Percentiles rank a stretch among this genome's conserved stretches.
These are phyloP conservation scores for Erythrolamprus reginae DNA, from an alignment of 2,113 vertebrate genomes.

Conservation along the genomic window DNA sequence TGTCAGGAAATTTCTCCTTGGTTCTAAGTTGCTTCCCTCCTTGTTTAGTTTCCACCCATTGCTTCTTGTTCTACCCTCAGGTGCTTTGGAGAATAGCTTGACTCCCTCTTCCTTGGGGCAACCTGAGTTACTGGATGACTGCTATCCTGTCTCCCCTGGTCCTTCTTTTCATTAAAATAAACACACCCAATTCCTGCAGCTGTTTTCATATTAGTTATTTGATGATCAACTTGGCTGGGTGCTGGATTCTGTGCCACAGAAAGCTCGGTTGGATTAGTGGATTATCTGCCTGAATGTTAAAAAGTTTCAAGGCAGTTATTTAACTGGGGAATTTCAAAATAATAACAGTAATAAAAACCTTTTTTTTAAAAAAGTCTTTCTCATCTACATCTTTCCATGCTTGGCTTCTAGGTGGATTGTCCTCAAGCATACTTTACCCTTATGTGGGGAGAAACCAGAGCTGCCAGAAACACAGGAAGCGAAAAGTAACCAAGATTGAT, in stretches of 20 bases:
- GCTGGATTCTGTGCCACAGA: neutral
- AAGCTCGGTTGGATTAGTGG: neutral
- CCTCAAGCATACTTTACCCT: neutral
- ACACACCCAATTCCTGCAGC: too few relatives aligned
- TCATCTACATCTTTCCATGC: too few relatives aligned
- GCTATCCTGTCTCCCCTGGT: too few relatives aligned
- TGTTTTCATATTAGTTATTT: too few relatives aligned
- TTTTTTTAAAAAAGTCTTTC: neutral
- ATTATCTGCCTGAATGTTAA: neutral
- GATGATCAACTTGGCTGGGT: neutral
- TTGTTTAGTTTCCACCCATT: too few relatives aligned
- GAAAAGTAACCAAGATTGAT: neutral
- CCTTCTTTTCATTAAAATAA: too few relatives aligned
- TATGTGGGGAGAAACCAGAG: neutral
- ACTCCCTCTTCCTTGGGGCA: too few relatives aligned
- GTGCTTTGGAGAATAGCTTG: too few relatives aligned
- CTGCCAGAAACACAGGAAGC: neutral
- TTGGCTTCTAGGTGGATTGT: neutral
- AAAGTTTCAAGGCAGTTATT: neutral
- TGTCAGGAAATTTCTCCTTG: rapidly evolving
- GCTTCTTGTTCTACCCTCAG: too few relatives aligned
- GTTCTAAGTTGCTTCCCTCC: too few relatives aligned
- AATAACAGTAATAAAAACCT: neutral
- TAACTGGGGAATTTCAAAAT: neutral
- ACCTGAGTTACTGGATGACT: too few relatives aligned